Evolutionary conservation across 2,888 invertebrate species (phyloP).

Genomic region (Nemurella pictetii): DNA sequence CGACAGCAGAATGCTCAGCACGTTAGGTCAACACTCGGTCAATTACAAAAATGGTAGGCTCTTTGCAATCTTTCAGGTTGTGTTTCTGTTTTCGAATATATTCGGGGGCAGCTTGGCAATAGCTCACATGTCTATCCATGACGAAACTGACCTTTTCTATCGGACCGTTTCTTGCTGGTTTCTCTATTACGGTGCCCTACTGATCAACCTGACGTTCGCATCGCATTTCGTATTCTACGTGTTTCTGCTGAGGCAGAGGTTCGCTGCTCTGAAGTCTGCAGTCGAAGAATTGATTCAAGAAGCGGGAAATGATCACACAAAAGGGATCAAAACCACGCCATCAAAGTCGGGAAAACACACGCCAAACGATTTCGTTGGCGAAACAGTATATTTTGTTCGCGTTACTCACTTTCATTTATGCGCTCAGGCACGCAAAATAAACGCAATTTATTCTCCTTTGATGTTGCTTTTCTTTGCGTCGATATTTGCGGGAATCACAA

Average conservation of each 20-base stretch:
- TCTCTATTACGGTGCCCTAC: background rate
- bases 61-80: background rate
- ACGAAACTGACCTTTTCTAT: background rate
- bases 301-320: too few relatives aligned
- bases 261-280: background rate
- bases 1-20: background rate
- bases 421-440: background rate
- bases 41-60: background rate
- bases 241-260: background rate
- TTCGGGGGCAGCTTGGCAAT: background rate
- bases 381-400: too few relatives aligned
- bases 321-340: too few relatives aligned
- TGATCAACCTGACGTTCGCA: background rate
- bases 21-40: background rate
- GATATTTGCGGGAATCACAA: background rate
- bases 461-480: background rate
- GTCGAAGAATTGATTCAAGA: background rate
- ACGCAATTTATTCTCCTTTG: background rate
- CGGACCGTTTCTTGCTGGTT: background rate
- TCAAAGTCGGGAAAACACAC: too few relatives aligned
- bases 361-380: too few relatives aligned
- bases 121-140: background rate
- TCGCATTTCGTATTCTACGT: background rate
- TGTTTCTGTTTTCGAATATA: background rate
- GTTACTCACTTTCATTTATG: background rate